Evolutionary conservation across 2,113 vertebrate species (phyloP).

Genomic region (Neopipo cinnamomea): DNA sequence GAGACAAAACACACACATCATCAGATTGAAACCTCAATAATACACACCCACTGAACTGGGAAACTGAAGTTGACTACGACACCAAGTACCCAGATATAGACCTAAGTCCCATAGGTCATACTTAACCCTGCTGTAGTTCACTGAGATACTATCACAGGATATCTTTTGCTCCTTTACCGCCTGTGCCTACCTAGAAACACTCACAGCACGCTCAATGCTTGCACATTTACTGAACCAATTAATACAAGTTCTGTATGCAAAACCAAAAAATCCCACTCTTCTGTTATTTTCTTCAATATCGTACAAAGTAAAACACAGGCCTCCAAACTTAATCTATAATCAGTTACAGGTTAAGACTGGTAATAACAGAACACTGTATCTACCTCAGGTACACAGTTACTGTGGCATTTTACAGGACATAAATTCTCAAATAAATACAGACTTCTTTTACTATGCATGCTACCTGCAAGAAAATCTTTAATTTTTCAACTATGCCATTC

Average conservation of each 20-base stretch:
- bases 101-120: background rate
- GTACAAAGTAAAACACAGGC: background rate
- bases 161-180: background rate
- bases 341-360: background rate
- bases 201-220: background rate
- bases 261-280: background rate
- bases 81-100: background rate
- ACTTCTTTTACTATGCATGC: background rate
- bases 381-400: background rate
- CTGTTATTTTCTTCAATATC: background rate
- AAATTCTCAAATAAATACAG: background rate
- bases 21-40: constrained; percentile 27
- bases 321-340: background rate
- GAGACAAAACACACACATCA: constrained; percentile 3
- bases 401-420: background rate
- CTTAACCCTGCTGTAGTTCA: background rate
- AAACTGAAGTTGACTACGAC: constrained; percentile 18
- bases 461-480: background rate
- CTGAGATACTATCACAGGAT: background rate
- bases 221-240: background rate
- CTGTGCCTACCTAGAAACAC: background rate
- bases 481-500: background rate
- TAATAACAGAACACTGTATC: background rate
- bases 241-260: background rate
- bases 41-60: constrained; percentile 7